Evolutionary conservation across 2,113 vertebrate genomes (phyloP).

Genomic region (Noturus placidus): DNA sequence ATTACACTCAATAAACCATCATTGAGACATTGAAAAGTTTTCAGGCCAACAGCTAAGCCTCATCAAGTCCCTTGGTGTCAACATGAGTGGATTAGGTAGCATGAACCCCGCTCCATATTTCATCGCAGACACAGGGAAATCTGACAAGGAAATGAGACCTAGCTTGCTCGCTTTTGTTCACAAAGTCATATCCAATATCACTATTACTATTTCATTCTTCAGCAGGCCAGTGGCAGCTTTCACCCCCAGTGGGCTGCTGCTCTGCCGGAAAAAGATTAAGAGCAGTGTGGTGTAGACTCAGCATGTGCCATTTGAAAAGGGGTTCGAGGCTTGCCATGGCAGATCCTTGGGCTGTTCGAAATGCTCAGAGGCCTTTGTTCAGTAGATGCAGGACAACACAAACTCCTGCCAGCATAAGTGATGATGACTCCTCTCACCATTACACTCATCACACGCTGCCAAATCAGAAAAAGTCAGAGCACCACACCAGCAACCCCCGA

Average conservation of each 20-base stretch:
- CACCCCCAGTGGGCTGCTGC: neutral
- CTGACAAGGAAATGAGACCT: slow-evolving; percentile 49
- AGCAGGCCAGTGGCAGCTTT: slow-evolving; percentile 13
- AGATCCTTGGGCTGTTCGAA: slow-evolving; percentile 26
- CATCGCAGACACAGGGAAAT: slow-evolving; percentile 42
- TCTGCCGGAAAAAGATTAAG: slow-evolving; percentile 31
- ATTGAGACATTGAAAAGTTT: slow-evolving; percentile 22
- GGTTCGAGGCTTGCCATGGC: slow-evolving; percentile 16
- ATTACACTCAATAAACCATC: slow-evolving; percentile 16
- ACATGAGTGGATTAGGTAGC: slow-evolving; percentile 29
- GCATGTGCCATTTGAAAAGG: slow-evolving; percentile 20
- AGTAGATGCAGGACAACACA: slow-evolving; percentile 19
- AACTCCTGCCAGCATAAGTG: slow-evolving; percentile 22
- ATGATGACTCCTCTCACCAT: neutral
- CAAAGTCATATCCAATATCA: slow-evolving; percentile 53
- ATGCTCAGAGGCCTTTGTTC: slow-evolving; percentile 27
- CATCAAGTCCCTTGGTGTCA: slow-evolving; percentile 27
- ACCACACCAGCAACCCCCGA: neutral
- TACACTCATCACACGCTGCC: neutral
- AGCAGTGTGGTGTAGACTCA: slow-evolving; percentile 21
- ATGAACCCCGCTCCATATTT: slow-evolving; percentile 42
- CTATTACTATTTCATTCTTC: slow-evolving; percentile 48
- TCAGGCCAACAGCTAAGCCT: slow-evolving; percentile 20
- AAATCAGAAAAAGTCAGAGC: neutral
- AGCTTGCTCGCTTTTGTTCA: slow-evolving; percentile 50